Evolutionary conservation across 2,888 invertebrate species (phyloP).

Genomic region (Drosophila picticornis): DNA sequence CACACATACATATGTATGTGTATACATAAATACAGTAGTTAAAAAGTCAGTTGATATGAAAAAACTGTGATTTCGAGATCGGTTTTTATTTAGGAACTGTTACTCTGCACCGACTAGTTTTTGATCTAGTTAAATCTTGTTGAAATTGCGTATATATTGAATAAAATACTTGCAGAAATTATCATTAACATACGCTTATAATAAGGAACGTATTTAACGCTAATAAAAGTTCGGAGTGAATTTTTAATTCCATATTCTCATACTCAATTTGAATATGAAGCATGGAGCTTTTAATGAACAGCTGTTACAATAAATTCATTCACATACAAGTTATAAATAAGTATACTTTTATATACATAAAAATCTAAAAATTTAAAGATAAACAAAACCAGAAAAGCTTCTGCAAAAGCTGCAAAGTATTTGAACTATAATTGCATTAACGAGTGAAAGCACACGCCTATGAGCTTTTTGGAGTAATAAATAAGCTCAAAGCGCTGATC

Average conservation of each 20-base stretch:
- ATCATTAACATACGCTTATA: not conserved
- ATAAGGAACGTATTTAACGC: not conserved
- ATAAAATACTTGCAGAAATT: not conserved
- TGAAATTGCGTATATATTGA: not conserved
- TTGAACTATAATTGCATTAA: not conserved
- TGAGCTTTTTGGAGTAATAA: not conserved
- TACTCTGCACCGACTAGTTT: not conserved
- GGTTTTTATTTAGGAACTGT: not conserved
- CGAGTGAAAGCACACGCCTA: not conserved
- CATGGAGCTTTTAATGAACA: not conserved
- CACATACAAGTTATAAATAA: not conserved
- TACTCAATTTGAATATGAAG: not conserved
- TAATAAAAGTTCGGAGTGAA: not conserved
- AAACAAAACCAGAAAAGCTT: not conserved
- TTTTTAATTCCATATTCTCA: not conserved
- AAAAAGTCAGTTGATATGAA: not conserved
- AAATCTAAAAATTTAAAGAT: too few species aligned
- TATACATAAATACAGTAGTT: conserved; percentile 1
- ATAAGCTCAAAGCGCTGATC: not conserved
- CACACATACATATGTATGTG: not conserved
- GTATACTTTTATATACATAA: not conserved
- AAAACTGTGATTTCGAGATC: not conserved
- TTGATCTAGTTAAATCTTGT: too few species aligned
- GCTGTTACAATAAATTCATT: not conserved
- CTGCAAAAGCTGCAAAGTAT: not conserved